phyloP scores from a whole-genome alignment of 2,797 vertebrate genomes.

The Paratrypauchen microcephalus region DNA sequence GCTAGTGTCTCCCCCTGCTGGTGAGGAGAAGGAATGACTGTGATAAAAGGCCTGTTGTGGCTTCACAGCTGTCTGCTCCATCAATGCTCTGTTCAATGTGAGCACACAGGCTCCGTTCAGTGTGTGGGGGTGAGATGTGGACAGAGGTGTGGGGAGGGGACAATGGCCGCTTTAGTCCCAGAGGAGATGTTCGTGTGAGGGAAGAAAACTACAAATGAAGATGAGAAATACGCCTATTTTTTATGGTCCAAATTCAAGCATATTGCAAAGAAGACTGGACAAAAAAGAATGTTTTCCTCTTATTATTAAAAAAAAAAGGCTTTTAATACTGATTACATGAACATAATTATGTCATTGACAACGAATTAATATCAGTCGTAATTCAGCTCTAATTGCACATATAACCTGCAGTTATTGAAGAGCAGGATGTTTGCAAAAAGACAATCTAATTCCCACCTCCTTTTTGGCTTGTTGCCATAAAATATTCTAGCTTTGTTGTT shows the following conservation, averaged over 20 bases:
- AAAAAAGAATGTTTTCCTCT: too few species aligned
- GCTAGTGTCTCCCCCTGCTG: constrained; percentile 50
- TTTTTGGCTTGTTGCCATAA: too few species aligned
- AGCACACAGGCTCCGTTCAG: neutral
- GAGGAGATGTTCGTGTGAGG: neutral
- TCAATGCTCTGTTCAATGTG: constrained; percentile 38
- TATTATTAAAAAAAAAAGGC: too few species aligned
- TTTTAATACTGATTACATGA: too few species aligned
- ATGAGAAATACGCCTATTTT: neutral
- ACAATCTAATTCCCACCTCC: too few species aligned
- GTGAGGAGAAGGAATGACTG: neutral
- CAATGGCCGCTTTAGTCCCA: constrained; percentile 1
- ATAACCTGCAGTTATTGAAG: too few species aligned
- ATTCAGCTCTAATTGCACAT: too few species aligned
- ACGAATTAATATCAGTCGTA: too few species aligned
- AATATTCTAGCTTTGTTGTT: too few species aligned
- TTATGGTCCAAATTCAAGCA: neutral
- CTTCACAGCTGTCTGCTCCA: constrained; percentile 40
- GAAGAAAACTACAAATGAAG: neutral
- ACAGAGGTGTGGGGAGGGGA: neutral
- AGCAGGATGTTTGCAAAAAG: too few species aligned
- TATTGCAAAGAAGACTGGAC: too few species aligned
- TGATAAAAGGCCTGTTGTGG: constrained; percentile 29
- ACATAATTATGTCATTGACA: too few species aligned
- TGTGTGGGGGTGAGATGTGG: neutral